Conservation (phyloP, 2,113 vertebrate genomes). For the Microcebus lehilahytsara region DNA sequence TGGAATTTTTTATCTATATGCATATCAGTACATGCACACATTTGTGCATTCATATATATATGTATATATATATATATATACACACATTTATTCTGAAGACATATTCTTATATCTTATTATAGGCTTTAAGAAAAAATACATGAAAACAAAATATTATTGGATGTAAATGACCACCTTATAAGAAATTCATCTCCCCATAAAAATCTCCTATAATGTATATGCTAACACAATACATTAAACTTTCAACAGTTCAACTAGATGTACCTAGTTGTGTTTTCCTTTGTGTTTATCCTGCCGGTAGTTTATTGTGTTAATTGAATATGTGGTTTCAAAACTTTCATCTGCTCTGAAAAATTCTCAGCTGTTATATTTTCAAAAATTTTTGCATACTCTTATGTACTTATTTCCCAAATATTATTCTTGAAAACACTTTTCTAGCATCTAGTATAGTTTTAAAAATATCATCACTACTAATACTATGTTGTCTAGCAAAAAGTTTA, state of each 20-base stretch:
- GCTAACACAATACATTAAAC: background rate
- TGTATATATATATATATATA: too few relatives aligned
- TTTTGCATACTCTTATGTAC: background rate
- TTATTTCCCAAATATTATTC: constrained; percentile 30
- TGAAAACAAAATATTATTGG: constrained; percentile 29
- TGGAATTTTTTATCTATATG: background rate
- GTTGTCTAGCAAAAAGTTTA: constrained; percentile 65
- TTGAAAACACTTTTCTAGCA: background rate
- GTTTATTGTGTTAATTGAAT: background rate
- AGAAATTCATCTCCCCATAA: background rate
- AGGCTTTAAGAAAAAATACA: background rate
- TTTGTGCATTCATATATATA: background rate
- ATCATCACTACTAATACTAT: background rate
- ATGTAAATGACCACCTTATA: background rate
- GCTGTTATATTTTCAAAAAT: background rate
- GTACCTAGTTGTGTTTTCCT: background rate
- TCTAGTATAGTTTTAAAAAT: constrained; percentile 2
- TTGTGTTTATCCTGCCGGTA: background rate
- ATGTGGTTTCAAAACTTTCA: background rate
- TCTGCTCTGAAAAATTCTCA: background rate
- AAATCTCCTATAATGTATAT: background rate
- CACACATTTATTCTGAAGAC: background rate
- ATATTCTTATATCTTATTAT: background rate
- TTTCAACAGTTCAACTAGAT: background rate
- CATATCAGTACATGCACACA: background rate